Conservation (phyloP, 1,140 invertebrate genomes). For the Lepidurus arcticus region DNA sequence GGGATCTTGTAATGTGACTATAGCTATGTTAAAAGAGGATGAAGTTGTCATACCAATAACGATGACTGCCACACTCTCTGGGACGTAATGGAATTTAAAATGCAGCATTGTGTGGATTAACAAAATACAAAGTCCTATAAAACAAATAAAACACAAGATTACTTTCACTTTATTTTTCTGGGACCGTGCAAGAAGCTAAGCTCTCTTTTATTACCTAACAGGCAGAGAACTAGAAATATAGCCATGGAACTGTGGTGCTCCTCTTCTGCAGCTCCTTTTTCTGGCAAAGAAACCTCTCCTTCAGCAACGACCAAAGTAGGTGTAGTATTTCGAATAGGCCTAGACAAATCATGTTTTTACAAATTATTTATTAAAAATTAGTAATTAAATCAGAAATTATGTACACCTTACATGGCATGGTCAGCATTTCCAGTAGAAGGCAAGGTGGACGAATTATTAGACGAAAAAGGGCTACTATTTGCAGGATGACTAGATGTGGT, state of each 20-base stretch:
- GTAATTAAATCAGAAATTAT: not conserved
- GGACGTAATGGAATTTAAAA: slow-evolving; percentile 92
- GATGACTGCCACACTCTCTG: slow-evolving; percentile 95
- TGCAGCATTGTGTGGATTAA: slow-evolving; percentile 91
- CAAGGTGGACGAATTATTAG: not conserved
- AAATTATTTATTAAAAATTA: not conserved
- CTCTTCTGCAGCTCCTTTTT: slow-evolving; percentile 82
- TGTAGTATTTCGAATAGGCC: not conserved
- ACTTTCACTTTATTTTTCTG: not conserved
- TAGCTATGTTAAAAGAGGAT: slow-evolving; percentile 29
- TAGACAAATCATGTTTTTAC: not conserved
- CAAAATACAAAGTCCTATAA: slow-evolving; percentile 75
- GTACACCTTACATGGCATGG: not conserved
- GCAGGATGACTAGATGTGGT: not conserved
- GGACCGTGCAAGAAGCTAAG: slow-evolving; percentile 25
- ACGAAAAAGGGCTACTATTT: not conserved
- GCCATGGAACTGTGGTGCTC: slow-evolving; percentile 94
- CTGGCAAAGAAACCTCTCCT: slow-evolving; percentile 67
- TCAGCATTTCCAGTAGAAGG: not conserved
- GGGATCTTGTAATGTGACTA: slow-evolving; percentile 35
- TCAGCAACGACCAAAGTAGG: not conserved
- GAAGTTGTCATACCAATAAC: slow-evolving; percentile 58
- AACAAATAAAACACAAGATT: slow-evolving; percentile 33
- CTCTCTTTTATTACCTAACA: slow-evolving; percentile 54
- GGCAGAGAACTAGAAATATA: slow-evolving; percentile 91